Evolutionary conservation across 2,113 vertebrate species (phyloP).

Genomic region (Myotis davidii): DNA sequence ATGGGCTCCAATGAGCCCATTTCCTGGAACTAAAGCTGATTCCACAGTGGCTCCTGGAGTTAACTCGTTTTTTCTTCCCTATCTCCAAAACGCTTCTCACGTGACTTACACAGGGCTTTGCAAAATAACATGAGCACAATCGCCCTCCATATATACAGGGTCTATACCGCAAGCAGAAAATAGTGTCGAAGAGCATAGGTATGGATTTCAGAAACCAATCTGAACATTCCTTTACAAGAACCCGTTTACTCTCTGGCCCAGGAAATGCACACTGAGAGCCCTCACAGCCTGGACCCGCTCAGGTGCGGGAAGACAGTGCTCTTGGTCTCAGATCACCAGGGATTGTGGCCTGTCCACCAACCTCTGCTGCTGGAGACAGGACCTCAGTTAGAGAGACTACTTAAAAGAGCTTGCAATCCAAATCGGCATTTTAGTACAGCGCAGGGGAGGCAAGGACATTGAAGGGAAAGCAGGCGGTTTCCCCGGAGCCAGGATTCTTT

Average conservation of each 20-base stretch:
- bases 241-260: neutral
- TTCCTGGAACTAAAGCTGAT: neutral
- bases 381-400: neutral
- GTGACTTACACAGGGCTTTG: neutral
- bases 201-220: constrained; percentile 9
- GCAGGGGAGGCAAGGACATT: neutral
- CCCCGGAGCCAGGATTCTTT: neutral
- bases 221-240: neutral
- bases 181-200: neutral
- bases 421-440: neutral
- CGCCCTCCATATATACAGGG: neutral
- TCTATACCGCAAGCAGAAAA: neutral
- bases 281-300: neutral
- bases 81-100: neutral
- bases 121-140: neutral
- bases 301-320: neutral
- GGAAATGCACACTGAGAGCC: neutral
- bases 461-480: neutral
- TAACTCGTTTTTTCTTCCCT: neutral
- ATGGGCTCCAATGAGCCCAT: neutral
- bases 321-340: neutral
- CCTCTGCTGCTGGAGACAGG: neutral
- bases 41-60: neutral
- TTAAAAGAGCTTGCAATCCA: neutral
- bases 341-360: neutral